Evolutionary conservation across 2,113 vertebrate genomes (phyloP).

Genomic region (Odontophorus gujanensis): DNA sequence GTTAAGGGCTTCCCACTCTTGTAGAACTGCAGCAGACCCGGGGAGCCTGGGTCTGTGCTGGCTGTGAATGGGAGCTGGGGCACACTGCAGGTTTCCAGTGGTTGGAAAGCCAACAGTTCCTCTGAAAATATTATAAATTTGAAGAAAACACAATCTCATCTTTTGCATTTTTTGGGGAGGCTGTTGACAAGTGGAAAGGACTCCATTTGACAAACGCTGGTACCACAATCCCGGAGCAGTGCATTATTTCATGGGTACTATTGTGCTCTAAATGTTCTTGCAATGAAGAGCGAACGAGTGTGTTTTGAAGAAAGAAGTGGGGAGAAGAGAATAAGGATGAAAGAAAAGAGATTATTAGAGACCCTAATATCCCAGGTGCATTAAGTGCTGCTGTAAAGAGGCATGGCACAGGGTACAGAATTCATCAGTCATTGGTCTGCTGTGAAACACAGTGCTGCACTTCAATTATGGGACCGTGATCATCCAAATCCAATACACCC

Average conservation of each 20-base stretch:
- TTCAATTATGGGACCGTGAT: neutral
- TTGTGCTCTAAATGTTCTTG: neutral
- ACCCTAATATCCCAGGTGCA: neutral
- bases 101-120: neutral
- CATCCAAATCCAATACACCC: neutral
- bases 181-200: neutral
- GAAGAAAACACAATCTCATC: neutral
- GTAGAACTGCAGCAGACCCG: neutral
- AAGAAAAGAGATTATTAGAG: neutral
- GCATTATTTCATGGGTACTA: neutral
- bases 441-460: accelerated
- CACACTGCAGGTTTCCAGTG: neutral
- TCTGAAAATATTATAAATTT: neutral
- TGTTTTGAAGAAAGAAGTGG: neutral
- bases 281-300: neutral
- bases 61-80: neutral
- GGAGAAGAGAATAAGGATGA: neutral
- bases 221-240: neutral
- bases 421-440: neutral
- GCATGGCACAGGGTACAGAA: neutral
- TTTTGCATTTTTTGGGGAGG: neutral
- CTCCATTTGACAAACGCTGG: neutral
- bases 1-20: neutral
- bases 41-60: neutral
- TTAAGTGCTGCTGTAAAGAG: neutral